Evolutionary conservation across 2,888 invertebrate genomes (phyloP), one percentile per base, ranked within the genome.

Genomic region (Pyrrhosoma nymphula): DNA sequence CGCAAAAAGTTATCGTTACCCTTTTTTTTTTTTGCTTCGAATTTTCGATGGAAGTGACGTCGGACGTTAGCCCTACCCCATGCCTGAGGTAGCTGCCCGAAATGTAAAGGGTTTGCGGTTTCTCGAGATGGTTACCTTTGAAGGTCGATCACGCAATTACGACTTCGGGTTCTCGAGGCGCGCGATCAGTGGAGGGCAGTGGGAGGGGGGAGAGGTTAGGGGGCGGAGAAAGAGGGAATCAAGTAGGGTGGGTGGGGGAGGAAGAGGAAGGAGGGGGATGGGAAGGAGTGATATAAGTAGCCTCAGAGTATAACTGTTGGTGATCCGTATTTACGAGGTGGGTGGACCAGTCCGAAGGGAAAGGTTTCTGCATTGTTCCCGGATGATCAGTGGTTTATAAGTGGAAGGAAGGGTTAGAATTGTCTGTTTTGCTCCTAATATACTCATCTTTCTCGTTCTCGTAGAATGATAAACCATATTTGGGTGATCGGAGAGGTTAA

Each of bases 131-230:
- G 75, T 75, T 93, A 93, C 93, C 69, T 75, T 69, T n/a, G 91
- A 75, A 93, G 93, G 93, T 93, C 93, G 93, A 93, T 75, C 93
- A 93, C 93, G 93, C 93, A 75, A 75, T 93, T 93, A 93, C 18
- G 63, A 69, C 47, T 26, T 93, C 93, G n/a, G 60, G 26, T n/a
- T 23, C 63, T 69, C 26, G 12, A 75, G 93, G 93, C 69, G 69
- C 69, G 93, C 75, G 69, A 16, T 18, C 60, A 10, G 1, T 35
- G 88, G 20, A 20, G 56, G 88, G 88, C 16, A 2, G 47, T 4
- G 35, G 88, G 2, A 47, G 26, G 10, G 39, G 88, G n/a, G n/a
- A n/a, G n/a, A 12, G 56, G 35, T 23, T 10, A 69, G 63, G 91
- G 26, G 30, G 12, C 20, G 63, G 91, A 18, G 90, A 20, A 56